These are phyloP conservation scores for Rostratula benghalensis DNA, from an alignment of 2,113 vertebrate species.

Conservation along the genomic window DNA sequence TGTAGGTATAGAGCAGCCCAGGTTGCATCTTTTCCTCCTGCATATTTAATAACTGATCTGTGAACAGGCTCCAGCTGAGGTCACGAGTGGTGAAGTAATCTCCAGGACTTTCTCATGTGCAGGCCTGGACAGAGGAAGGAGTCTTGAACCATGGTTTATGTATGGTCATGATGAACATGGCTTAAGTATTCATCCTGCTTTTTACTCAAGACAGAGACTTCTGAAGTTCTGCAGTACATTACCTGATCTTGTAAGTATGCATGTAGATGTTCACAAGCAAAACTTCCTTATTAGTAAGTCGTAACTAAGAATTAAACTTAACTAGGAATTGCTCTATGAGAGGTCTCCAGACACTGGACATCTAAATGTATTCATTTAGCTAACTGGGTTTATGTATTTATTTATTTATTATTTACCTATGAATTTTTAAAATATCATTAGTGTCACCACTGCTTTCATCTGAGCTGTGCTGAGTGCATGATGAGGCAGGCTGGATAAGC, in stretches of 20 bases:
- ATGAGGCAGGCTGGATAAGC: not conserved
- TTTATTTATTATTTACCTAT: not conserved
- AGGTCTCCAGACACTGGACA: not conserved
- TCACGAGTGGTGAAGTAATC: not conserved
- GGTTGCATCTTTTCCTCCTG: not conserved
- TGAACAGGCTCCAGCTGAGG: not conserved
- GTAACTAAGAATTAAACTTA: not conserved
- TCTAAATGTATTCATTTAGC: not conserved
- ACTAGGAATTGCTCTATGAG: not conserved
- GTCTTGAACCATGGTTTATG: not conserved
- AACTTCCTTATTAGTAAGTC: not conserved
- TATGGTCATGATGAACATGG: accelerated
- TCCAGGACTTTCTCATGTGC: not conserved
- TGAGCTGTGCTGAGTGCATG: not conserved
- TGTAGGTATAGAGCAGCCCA: not conserved
- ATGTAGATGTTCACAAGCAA: not conserved
- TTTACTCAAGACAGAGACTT: conserved; percentile 31
- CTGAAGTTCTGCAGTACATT: conserved; percentile 26
- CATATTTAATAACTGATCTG: not conserved
- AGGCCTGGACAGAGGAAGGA: not conserved
- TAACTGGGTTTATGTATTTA: not conserved
- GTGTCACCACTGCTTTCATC: not conserved
- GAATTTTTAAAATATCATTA: not conserved
- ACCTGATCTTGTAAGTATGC: not conserved
- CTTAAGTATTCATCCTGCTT: not conserved